These are phyloP conservation scores for Anhinga rufa DNA, from an alignment of 2,113 vertebrate species.

Conservation along the genomic window DNA sequence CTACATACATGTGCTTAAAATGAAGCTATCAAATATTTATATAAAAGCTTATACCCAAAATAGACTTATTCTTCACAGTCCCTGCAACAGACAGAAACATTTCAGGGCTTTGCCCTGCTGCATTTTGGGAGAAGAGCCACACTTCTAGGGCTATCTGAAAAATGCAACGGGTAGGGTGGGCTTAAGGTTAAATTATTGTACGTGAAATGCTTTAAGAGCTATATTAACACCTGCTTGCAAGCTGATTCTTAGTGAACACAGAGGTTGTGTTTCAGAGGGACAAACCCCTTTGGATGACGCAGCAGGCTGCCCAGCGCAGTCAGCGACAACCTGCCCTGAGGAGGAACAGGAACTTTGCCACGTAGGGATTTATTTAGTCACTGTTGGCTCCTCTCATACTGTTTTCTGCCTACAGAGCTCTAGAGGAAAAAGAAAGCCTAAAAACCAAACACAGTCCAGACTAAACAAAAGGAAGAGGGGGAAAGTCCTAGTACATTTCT, in stretches of 20 bases:
- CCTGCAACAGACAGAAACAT: not conserved
- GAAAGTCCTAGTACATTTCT: not conserved
- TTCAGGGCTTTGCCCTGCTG: not conserved
- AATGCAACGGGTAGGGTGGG: not conserved
- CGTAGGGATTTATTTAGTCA: not conserved
- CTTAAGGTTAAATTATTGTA: not conserved
- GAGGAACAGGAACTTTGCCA: not conserved
- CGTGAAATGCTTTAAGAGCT: not conserved
- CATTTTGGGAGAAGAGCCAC: not conserved
- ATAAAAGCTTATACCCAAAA: not conserved
- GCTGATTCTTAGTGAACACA: too few species aligned
- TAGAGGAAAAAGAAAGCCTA: not conserved
- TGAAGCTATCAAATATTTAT: not conserved
- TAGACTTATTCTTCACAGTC: not conserved
- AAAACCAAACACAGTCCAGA: not conserved
- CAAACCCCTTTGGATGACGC: accelerated
- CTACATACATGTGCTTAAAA: not conserved
- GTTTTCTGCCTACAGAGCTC: not conserved
- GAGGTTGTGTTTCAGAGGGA: not conserved
- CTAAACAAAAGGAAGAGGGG: conserved; percentile 25
- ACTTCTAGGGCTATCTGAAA: not conserved
- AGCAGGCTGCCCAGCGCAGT: not conserved
- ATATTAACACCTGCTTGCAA: not conserved
- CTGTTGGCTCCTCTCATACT: not conserved
- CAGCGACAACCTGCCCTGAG: not conserved